Conservation (phyloP, 2,888 invertebrate species). For the Ecliptopera silaceata region DNA sequence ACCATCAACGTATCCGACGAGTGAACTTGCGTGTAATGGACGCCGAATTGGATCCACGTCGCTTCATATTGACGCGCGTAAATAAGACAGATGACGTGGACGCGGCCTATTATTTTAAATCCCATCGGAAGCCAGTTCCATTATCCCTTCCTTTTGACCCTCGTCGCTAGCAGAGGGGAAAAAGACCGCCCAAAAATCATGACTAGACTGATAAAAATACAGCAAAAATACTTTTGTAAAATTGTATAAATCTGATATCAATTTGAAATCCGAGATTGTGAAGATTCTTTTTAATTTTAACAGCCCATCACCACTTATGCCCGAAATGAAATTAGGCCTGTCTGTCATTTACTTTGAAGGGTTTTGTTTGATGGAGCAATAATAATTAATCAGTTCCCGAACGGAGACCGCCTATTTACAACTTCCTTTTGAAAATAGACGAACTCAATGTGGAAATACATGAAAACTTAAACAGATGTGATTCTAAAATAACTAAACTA, state of each 20-base stretch:
- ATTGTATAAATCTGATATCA: no score
- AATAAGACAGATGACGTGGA: constrained; percentile 52
- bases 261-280: no score
- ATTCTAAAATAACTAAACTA: no score
- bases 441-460: constrained; percentile 39
- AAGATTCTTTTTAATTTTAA: no score
- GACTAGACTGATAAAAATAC: background rate
- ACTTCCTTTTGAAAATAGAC: constrained; percentile 55
- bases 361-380: constrained; percentile 62
- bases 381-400: constrained; percentile 65
- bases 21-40: constrained; percentile 23
- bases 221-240: no score
- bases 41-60: constrained; percentile 43
- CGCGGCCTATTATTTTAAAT: constrained; percentile 69
- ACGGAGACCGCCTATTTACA: constrained; percentile 54
- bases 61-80: constrained; percentile 52
- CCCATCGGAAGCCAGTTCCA: constrained; percentile 68
- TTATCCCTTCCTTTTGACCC: constrained; percentile 52
- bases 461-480: constrained; percentile 17
- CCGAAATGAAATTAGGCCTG: constrained; percentile 47
- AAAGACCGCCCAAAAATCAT: background rate
- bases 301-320: background rate
- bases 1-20: constrained; percentile 16
- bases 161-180: constrained; percentile 6
- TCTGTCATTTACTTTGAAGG: constrained; percentile 56